Base-by-base conservation (phyloP, 2,888 invertebrate genomes). In the Eulithis testata region DNA sequence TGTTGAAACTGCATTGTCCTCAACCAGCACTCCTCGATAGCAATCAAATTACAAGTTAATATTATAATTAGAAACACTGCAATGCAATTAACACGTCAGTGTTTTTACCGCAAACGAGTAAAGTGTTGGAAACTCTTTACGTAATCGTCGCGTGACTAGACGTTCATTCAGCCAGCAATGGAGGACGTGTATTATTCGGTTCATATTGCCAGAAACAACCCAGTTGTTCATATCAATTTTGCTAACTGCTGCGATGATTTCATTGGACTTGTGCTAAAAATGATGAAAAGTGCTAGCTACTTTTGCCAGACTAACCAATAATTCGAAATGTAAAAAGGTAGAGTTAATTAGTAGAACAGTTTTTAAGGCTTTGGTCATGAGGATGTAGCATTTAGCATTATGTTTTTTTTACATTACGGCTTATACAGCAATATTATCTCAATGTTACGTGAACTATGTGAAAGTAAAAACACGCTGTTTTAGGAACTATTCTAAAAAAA, bases 81-180 rank as follows among this genome's bases (percentile, higher is more conserved):
- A 89, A 86, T 82, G 86, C 78, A 88, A 90, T 90, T 89, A 91
- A 83, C 85, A 84, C 87, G 86, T 86, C 88, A 85, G 76, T 77
- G 79, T 86, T 87, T 88, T 88, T 88, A 82, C 86, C 82, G 88
- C 88, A 88, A 86, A 85, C 88, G 82, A 85, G 88, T 82, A 86
- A 88, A 83, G 84, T 83, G 83, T 83, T 84, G 83, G 83, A 84
- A 88, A 89, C 84, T 80, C 72, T 83, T 90, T 90, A 91, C 85
- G 87, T 90, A 90, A 90, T 70, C 74, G 78, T 90, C 85, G 90
- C 90, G 89, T 91, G 91, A 87, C 88, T 82, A 68, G 76, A 74
- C 75, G 81, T 88, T 87, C 91, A 91, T 91, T 91, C 87, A 91
- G 84, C 76, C 80, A 14, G 76, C 76, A 75, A 72, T 73, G 58